Evolutionary conservation across 1,140 invertebrate genomes (phyloP).

Genomic region (Pachypsylla venusta): DNA sequence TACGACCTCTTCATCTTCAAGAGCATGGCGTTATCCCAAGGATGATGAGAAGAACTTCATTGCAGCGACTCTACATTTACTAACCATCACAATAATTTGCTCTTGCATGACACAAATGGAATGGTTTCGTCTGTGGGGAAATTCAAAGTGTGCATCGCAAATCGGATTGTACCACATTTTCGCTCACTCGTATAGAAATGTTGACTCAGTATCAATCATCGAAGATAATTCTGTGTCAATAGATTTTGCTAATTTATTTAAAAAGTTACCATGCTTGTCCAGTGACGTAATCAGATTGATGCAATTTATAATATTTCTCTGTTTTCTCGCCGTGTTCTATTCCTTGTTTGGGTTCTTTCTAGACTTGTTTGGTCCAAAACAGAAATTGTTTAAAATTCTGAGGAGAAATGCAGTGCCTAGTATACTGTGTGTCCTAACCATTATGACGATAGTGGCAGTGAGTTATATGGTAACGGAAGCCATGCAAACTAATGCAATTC

Average conservation of each 20-base stretch:
- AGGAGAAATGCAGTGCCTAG: slow-evolving; percentile 36
- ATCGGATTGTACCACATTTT: slow-evolving; percentile 36
- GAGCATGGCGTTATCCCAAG: slow-evolving; percentile 21
- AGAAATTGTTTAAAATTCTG: slow-evolving; percentile 33
- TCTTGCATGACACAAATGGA: slow-evolving; percentile 36
- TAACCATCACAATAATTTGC: slow-evolving; percentile 35
- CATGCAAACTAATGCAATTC: slow-evolving; percentile 31
- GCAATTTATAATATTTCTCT: slow-evolving; percentile 36
- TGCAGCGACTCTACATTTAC: slow-evolving; percentile 37
- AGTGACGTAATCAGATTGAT: slow-evolving; percentile 33
- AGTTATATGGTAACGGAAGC: slow-evolving; percentile 37
- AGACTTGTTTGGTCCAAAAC: slow-evolving; percentile 35
- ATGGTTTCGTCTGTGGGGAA: slow-evolving; percentile 37
- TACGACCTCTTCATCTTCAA: background rate
- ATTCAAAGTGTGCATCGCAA: slow-evolving; percentile 33
- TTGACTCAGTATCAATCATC: slow-evolving; percentile 12
- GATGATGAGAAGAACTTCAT: slow-evolving; percentile 35
- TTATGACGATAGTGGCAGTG: slow-evolving; percentile 37
- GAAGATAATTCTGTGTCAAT: background rate
- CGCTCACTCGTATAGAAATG: slow-evolving; percentile 8
- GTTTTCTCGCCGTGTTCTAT: slow-evolving; percentile 36
- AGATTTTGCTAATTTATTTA: background rate
- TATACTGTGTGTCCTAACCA: slow-evolving; percentile 37
- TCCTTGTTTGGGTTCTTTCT: slow-evolving; percentile 37
- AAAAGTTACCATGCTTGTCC: slow-evolving; percentile 11